Base-by-base conservation (phyloP, 92 coral and sea anemone species). In the Heliopora coerulea region DNA sequence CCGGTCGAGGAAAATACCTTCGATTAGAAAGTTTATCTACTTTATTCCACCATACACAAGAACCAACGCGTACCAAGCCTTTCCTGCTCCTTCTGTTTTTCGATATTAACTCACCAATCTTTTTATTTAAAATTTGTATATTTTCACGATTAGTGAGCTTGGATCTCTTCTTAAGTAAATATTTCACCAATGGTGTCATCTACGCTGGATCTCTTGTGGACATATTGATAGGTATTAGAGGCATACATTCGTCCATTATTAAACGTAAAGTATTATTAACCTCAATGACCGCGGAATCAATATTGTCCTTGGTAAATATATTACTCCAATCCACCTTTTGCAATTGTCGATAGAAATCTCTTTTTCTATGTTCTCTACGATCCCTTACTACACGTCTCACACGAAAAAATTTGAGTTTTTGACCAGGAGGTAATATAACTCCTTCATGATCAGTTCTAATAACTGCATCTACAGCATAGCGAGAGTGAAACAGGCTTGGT, bases 361-460 rank as follows among this genome's bases (percentile, higher is more conserved):
- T 49, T 25, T 72, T 72, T 39, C 78, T 72, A 39, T 72, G 78
- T 20, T 80, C 82, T 20, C 76, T 29, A 28, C 62, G 23, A 21
- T 65, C 82, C 30, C 84, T 69, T 48, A 80, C 70, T 17, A 24
- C 52, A 39, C 42, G 44, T 29, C 72, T 56, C 26, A 70, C 27
- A 39, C 84, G 84, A 19, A 80, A 13, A 33, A 72, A 72, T 60
- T 19, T 80, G 10, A 80, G 78, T 67, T 80, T 80, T 30, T 41
- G 46, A 7, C 60, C 84, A 41, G 84, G 84, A 1, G 84, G 84
- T 24, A 80, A 39, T 41, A 70, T 34, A 19, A 80, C 84, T 40
- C 26, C 41, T n/a, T n/a, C n/a, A 34, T 80, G 79, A 58, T 70
- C 84, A 27, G 84, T 69, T 18, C 30, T 18, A 1, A 25, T 25